Conservation (phyloP, 1,140 invertebrate species). For the Drosophila lini region DNA sequence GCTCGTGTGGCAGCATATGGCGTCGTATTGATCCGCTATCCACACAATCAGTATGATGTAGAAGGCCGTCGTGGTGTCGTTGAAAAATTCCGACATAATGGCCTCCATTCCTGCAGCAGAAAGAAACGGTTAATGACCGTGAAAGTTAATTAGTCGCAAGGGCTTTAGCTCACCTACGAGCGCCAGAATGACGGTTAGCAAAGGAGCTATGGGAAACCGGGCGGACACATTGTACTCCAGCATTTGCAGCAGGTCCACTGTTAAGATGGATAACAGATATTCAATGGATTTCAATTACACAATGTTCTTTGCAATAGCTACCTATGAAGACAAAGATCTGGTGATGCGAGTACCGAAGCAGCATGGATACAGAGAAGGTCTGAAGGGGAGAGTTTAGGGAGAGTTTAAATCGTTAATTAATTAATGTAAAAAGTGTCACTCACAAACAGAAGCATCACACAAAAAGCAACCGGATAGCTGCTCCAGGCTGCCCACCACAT, state of each 20-base stretch:
- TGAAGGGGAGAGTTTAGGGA: slow-evolving; percentile 84
- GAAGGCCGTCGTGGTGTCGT: slow-evolving; percentile 99
- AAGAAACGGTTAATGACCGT: slow-evolving; percentile 8
- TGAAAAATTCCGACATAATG: slow-evolving; percentile 99
- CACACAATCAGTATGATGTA: slow-evolving; percentile 99
- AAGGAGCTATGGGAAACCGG: slow-evolving; percentile 96
- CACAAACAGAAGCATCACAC: slow-evolving; percentile 99
- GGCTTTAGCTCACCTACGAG: slow-evolving; percentile 93
- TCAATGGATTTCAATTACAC: not conserved
- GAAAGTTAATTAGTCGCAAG: slow-evolving; percentile 10
- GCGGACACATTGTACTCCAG: slow-evolving; percentile 97
- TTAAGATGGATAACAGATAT: slow-evolving; percentile 39
- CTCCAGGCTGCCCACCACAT: slow-evolving; percentile 98
- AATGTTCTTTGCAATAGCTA: slow-evolving; percentile 86
- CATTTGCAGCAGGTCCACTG: slow-evolving; percentile 98
- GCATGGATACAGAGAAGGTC: slow-evolving; percentile 99
- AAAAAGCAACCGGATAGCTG: slow-evolving; percentile 96
- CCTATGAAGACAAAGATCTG: slow-evolving; percentile 99
- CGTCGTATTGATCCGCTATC: slow-evolving; percentile 99
- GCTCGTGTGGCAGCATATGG: slow-evolving; percentile 98
- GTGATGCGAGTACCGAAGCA: slow-evolving; percentile 98
- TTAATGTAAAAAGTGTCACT: slow-evolving; percentile 86
- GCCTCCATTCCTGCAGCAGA: slow-evolving; percentile 96
- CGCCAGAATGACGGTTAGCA: slow-evolving; percentile 98
- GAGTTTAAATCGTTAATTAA: too few species aligned